Evolutionary conservation across 2,113 vertebrate genomes (phyloP).

Genomic region (Sinocyclocheilus anshuiensis): DNA sequence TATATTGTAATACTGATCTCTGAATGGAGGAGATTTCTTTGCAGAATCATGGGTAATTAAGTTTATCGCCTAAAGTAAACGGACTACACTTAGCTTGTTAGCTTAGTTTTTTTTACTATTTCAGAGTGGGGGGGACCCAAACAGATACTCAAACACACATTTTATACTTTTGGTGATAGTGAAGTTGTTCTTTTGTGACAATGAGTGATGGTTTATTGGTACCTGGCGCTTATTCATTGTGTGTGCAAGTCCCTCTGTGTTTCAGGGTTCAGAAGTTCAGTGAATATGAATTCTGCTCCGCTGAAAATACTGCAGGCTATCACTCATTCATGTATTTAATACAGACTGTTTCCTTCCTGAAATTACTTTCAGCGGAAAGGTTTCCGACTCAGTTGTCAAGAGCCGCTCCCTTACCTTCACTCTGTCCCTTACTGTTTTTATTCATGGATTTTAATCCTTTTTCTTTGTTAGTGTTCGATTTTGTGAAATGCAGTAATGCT

Average conservation of each 20-base stretch:
- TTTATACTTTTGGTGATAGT: background rate
- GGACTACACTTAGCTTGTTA: background rate
- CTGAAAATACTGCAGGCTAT: conserved; percentile 7
- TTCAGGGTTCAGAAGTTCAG: conserved; percentile 10
- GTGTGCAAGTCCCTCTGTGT: conserved; percentile 3
- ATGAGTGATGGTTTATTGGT: background rate
- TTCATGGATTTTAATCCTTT: background rate
- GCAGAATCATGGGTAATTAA: no score
- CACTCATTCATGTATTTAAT: conserved; percentile 15
- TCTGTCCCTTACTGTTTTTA: background rate
- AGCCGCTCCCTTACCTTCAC: background rate
- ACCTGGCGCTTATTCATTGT: background rate
- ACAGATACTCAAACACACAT: background rate
- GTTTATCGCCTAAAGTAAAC: no score
- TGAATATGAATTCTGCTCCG: conserved; percentile 19
- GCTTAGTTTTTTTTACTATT: background rate
- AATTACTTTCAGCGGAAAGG: background rate
- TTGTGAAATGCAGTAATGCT: background rate
- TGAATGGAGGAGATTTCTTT: no score
- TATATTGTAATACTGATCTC: no score
- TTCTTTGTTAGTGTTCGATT: background rate
- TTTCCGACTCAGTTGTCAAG: background rate
- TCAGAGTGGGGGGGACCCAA: background rate
- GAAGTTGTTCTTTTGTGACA: background rate
- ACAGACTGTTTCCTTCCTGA: background rate